phyloP scores from a whole-genome alignment of 2,888 invertebrate species.

The Mactromeris polynyma region DNA sequence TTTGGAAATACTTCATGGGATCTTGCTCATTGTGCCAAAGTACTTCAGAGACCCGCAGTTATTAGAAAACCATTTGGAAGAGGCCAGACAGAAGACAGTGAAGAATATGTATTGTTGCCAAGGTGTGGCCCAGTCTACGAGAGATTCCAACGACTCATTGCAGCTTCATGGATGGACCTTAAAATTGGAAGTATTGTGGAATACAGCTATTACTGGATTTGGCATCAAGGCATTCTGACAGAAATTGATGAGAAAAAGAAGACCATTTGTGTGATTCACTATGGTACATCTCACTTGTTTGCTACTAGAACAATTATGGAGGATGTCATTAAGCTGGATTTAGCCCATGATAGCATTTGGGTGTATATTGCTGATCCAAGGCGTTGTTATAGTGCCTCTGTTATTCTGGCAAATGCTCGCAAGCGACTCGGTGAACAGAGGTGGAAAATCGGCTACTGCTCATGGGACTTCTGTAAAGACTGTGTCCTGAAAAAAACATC shows the following conservation, averaged over 20 bases:
- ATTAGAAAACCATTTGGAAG: not conserved
- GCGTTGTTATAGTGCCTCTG: constrained; percentile 19
- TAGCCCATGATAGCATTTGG: constrained; percentile 22
- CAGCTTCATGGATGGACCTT: constrained; percentile 46
- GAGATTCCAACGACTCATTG: constrained; percentile 38
- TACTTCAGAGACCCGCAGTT: constrained; percentile 34
- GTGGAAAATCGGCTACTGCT: constrained; percentile 40
- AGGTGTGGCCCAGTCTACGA: constrained; percentile 21
- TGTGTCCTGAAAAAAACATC: constrained; percentile 34
- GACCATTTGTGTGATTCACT: constrained; percentile 58
- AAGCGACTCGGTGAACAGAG: constrained; percentile 47
- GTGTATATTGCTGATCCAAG: constrained; percentile 38
- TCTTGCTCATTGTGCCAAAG: constrained; percentile 55
- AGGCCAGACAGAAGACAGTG: not conserved
- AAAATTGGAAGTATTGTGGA: constrained; percentile 48
- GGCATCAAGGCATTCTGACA: constrained; percentile 52
- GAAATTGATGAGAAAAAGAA: constrained; percentile 26
- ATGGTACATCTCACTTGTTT: constrained; percentile 51
- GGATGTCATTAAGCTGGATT: constrained; percentile 42
- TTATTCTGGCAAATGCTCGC: constrained; percentile 35
- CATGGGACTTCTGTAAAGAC: constrained; percentile 49
- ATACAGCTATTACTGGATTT: constrained; percentile 45
- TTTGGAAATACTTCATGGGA: constrained; percentile 36
- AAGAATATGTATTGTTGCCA: constrained; percentile 39
- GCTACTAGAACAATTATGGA: constrained; percentile 54